Conservation (phyloP, 2,113 vertebrate species). For the Periophthalmus modestus region DNA sequence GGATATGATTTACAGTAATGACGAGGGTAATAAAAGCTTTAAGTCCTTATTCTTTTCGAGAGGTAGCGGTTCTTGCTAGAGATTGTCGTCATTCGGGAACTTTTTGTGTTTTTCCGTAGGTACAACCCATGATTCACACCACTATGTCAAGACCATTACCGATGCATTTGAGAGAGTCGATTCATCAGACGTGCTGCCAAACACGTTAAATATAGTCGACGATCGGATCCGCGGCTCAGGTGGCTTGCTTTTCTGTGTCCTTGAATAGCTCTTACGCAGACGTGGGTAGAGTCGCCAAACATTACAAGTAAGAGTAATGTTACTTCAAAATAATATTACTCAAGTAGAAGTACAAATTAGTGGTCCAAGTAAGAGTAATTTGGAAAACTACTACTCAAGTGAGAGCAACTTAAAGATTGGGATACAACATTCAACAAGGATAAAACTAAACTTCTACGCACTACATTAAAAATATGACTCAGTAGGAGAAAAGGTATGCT, state of each 20-base stretch:
- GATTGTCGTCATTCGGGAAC: conserved; percentile 57
- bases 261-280: conserved; percentile 13
- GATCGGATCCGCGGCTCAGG: conserved; percentile 35
- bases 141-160: conserved; percentile 62
- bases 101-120: conserved; percentile 30
- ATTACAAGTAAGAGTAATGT: too few relatives aligned
- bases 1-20: conserved; percentile 76
- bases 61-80: conserved; percentile 37
- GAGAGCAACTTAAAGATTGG: too few relatives aligned
- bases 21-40: conserved; percentile 71
- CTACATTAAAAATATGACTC: too few relatives aligned
- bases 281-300: too few relatives aligned
- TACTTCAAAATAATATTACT: too few relatives aligned
- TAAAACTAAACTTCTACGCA: too few relatives aligned
- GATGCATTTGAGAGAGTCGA: conserved; percentile 16
- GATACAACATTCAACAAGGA: too few relatives aligned
- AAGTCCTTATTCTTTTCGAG: conserved; percentile 56
- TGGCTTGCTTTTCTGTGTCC: conserved; percentile 23
- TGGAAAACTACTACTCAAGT: too few relatives aligned
- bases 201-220: not conserved
- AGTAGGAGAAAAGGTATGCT: too few relatives aligned
- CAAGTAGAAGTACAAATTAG: too few relatives aligned
- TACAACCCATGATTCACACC: conserved; percentile 54
- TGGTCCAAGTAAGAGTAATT: too few relatives aligned
- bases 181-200: too few relatives aligned